Base-by-base conservation (phyloP, 2,888 invertebrate species). In the Erynnis tages region DNA sequence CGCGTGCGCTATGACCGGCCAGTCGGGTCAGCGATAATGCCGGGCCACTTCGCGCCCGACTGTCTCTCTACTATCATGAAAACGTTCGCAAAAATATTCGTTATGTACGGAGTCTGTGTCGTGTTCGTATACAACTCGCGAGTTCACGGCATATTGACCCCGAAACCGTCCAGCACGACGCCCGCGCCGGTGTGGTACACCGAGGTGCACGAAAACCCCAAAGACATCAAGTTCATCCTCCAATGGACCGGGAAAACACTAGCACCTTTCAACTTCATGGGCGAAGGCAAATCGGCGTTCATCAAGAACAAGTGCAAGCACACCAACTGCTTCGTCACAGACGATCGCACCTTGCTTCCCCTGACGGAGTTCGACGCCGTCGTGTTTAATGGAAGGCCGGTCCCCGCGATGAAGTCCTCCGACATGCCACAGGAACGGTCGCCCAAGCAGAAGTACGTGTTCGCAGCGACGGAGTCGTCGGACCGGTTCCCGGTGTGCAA, bases 281-380 rank as follows among this genome's bases (percentile, higher is more conserved):
- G 67, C 1, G 66, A 73, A 34, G 83, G 82, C 5, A 70, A 66
- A 38, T 54, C 58, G 17, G 53, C 72, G 2, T 85, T 86, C 53
- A 52, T 63, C 13, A 61, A 69, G 1, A 76, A 68, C 59, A 71
- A 65, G 1, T 86, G 85, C 55, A 46, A 64, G 44, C 79, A 67
- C 59, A 66, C 46, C 0, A 85, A 86, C 57, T 86, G 85, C 55
- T 79, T 73, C 45, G 73, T 85, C 2, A 84, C 83, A 1, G 66
- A 63, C 7, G 66, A 82, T 25, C 63, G 70, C 23, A 57, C 63
- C 13, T 62, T 78, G 10, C 63, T 63, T 13, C 67, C 70, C 38
- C 71, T 69, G 27, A 68, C 69, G 1, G 67, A 73, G 32, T 85
- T 76, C 52, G 76, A 82, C 44, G 76, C 69, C 0, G 59, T 83